These are phyloP conservation scores for Bemisia tabaci DNA, from an alignment of 1,140 invertebrate genomes.

Conservation along the genomic window DNA sequence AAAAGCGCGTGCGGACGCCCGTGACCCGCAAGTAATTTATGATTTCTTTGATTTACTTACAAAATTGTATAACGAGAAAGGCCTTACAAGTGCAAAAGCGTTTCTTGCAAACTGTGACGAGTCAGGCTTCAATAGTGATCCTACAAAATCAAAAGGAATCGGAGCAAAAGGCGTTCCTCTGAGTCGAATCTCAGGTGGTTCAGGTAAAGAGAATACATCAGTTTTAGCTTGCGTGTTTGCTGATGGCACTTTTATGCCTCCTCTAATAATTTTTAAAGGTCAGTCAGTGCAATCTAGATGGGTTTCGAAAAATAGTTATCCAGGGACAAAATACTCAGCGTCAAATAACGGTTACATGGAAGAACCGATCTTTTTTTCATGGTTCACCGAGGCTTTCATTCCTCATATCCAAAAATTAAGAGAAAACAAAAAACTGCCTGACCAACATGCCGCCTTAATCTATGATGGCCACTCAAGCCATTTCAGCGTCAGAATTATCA, in stretches of 20 bases:
- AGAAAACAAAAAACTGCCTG: neutral
- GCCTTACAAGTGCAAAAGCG: neutral
- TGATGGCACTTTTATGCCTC: slow-evolving; percentile 22
- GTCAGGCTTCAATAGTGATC: neutral
- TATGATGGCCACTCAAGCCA: slow-evolving; percentile 24
- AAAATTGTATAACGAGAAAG: neutral
- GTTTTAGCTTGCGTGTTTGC: slow-evolving; percentile 25
- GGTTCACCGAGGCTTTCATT: slow-evolving; percentile 18
- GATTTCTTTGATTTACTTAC: neutral
- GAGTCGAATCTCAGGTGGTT: slow-evolving; percentile 22
- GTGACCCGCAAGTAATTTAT: slow-evolving; percentile 10
- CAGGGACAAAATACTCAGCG: slow-evolving; percentile 25
- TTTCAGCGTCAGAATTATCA: slow-evolving; percentile 18
- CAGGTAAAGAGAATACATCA: slow-evolving; percentile 23
- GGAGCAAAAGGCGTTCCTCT: slow-evolving; percentile 23
- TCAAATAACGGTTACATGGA: slow-evolving; percentile 28
- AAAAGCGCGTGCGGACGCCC: slow-evolving; percentile 3
- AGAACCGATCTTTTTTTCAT: slow-evolving; percentile 23
- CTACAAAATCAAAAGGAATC: slow-evolving; percentile 15
- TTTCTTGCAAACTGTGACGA: slow-evolving; percentile 4
- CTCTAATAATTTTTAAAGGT: slow-evolving; percentile 27
- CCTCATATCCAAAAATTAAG: slow-evolving; percentile 3
- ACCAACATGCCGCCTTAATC: slow-evolving; percentile 1
- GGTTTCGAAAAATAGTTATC: slow-evolving; percentile 21
- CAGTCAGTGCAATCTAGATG: slow-evolving; percentile 24